Evolutionary conservation across 2,888 invertebrate species (phyloP).

Genomic region (Biston stratarius): DNA sequence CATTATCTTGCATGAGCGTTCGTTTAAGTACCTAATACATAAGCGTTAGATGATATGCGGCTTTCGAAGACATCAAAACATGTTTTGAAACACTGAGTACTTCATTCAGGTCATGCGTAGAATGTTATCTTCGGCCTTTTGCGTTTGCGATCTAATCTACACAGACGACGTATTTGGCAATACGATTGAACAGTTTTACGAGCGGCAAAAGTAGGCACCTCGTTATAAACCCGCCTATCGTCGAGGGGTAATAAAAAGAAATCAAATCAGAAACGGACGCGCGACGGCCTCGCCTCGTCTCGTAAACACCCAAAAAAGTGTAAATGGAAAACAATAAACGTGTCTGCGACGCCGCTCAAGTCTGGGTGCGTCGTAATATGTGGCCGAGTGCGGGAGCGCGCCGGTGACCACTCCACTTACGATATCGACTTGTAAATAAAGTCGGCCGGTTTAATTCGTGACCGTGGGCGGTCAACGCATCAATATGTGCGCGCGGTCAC

Average conservation of each 20-base stretch:
- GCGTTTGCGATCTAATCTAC: conserved; percentile 46
- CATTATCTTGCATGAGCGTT: background rate
- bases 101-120: conserved; percentile 50
- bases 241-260: conserved; percentile 62
- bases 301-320: conserved; percentile 81
- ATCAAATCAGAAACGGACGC: conserved; percentile 74
- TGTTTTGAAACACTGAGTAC: conserved; percentile 37
- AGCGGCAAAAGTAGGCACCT: conserved; percentile 47
- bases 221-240: conserved; percentile 53
- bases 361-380: conserved; percentile 58
- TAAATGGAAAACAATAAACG: conserved; percentile 80
- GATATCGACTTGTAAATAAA: conserved; percentile 61
- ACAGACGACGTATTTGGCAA: conserved; percentile 48
- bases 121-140: conserved; percentile 45
- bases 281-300: conserved; percentile 73
- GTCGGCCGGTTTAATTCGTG: conserved; percentile 66
- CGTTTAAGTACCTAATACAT: background rate
- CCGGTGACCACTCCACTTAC: conserved; percentile 48
- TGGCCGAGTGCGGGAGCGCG: conserved; percentile 53
- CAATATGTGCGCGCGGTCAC: conserved; percentile 81
- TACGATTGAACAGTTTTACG: conserved; percentile 41
- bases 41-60: conserved; percentile 14
- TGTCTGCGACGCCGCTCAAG: conserved; percentile 69
- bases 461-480: conserved; percentile 82
- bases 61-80: conserved; percentile 36